phyloP scores from a whole-genome alignment of 2,888 invertebrate species.

The Polydesmus complanatus region DNA sequence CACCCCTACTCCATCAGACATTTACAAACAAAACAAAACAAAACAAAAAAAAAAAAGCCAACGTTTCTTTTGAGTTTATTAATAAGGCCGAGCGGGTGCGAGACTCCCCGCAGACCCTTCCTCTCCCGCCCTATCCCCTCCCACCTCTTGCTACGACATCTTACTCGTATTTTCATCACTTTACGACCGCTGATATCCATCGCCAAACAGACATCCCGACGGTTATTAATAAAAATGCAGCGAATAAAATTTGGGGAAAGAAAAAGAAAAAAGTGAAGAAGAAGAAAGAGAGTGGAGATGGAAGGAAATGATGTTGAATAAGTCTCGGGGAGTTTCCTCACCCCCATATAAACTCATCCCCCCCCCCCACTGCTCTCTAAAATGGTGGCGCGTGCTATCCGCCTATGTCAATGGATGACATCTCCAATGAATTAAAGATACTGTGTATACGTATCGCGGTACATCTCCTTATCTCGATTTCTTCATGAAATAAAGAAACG shows the following conservation, averaged over 20 bases:
- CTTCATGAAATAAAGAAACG: too few species aligned
- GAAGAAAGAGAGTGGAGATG: neutral
- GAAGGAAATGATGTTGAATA: neutral
- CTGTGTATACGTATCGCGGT: too few species aligned
- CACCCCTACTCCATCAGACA: neutral
- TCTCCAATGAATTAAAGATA: neutral
- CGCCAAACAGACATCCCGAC: neutral
- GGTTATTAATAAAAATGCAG: neutral
- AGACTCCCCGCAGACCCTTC: neutral
- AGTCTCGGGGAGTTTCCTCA: neutral
- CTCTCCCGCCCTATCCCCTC: neutral
- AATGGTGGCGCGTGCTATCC: neutral
- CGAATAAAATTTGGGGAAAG: neutral
- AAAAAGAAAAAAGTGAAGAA: too few species aligned
- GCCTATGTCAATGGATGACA: neutral
- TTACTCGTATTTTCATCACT: neutral
- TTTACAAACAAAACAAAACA: too few species aligned
- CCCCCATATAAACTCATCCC: neutral
- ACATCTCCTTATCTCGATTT: too few species aligned
- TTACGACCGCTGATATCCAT: neutral
- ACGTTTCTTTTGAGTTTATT: neutral
- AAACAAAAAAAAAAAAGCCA: too few species aligned
- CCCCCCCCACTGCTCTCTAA: neutral
- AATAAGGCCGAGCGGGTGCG: neutral
- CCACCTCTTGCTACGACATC: neutral